phyloP scores from a whole-genome alignment of 2,797 vertebrate genomes.

The Pangasius sanitwongsei region DNA sequence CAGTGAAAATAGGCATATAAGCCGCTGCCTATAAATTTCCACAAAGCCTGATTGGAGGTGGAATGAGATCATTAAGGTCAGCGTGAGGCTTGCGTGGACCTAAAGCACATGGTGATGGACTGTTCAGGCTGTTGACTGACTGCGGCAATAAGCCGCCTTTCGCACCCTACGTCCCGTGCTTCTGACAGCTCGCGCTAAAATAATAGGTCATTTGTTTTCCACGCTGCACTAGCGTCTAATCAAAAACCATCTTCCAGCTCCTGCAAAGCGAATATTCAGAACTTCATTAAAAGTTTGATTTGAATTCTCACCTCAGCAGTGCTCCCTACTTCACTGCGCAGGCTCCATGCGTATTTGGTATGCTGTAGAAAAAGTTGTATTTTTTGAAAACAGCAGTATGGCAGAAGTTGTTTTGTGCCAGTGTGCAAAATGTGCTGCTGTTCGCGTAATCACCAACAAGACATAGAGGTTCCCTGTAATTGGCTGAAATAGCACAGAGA shows the following conservation, averaged over 20 bases:
- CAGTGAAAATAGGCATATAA: slow-evolving; percentile 71
- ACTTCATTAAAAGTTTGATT: slow-evolving; percentile 66
- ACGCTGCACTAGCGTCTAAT: slow-evolving; percentile 69
- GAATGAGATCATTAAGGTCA: slow-evolving; percentile 71
- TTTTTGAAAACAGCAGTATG: background rate
- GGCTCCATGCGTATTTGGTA: background rate
- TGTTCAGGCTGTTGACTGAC: slow-evolving; percentile 74
- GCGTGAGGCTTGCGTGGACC: slow-evolving; percentile 52
- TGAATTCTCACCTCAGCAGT: slow-evolving; percentile 32
- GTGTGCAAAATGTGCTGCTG: slow-evolving; percentile 2
- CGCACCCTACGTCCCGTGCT: slow-evolving; percentile 61
- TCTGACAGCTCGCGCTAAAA: slow-evolving; percentile 71
- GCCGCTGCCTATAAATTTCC: slow-evolving; percentile 71
- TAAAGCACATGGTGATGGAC: slow-evolving; percentile 73
- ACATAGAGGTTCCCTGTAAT: background rate
- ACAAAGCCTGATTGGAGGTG: slow-evolving; percentile 63
- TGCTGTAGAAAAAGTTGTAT: background rate
- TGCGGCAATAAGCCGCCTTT: slow-evolving; percentile 74
- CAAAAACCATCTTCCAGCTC: slow-evolving; percentile 64
- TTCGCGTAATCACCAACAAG: slow-evolving; percentile 9
- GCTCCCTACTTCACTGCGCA: background rate
- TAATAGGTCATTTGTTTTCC: slow-evolving; percentile 75
- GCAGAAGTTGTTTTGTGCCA: background rate
- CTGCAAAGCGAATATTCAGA: slow-evolving; percentile 50
- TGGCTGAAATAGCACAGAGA: slow-evolving; percentile 4